Conservation (phyloP, 2,888 invertebrate genomes). For the Aphidoletes aphidimyza region DNA sequence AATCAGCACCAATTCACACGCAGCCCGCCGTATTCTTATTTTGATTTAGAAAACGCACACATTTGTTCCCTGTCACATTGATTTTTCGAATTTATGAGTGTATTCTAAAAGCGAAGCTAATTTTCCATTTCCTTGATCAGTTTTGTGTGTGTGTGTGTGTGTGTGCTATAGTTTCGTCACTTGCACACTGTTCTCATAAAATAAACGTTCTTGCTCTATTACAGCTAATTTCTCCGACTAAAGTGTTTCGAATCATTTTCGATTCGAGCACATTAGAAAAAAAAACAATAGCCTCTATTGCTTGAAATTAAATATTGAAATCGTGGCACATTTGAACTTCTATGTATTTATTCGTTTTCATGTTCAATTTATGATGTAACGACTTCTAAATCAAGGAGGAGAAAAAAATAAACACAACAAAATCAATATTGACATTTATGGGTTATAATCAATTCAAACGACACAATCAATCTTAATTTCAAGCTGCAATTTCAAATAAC, state of each 20-base stretch:
- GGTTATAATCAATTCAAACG: background rate
- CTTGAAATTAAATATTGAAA: background rate
- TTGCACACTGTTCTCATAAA: no score
- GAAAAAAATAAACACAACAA: no score
- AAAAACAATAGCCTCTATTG: no score
- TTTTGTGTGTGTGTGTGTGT: no score
- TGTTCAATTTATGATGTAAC: slow-evolving; percentile 1
- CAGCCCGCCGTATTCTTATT: background rate
- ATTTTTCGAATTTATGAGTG: background rate
- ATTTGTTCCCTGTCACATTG: background rate
- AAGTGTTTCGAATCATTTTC: background rate
- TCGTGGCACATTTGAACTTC: background rate
- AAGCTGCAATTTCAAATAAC: background rate
- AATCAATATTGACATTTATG: slow-evolving; percentile 10
- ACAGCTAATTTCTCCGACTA: no score
- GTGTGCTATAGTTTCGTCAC: no score
- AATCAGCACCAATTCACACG: slow-evolving; percentile 16
- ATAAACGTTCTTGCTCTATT: no score
- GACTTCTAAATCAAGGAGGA: background rate
- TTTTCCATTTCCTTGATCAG: no score
- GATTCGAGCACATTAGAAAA: no score
- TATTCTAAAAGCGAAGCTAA: no score
- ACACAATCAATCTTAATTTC: background rate
- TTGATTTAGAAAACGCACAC: background rate
- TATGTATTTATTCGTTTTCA: no score